Evolutionary conservation across 2,113 vertebrate genomes (phyloP).

Genomic region (Tragelaphus strepsiceros): DNA sequence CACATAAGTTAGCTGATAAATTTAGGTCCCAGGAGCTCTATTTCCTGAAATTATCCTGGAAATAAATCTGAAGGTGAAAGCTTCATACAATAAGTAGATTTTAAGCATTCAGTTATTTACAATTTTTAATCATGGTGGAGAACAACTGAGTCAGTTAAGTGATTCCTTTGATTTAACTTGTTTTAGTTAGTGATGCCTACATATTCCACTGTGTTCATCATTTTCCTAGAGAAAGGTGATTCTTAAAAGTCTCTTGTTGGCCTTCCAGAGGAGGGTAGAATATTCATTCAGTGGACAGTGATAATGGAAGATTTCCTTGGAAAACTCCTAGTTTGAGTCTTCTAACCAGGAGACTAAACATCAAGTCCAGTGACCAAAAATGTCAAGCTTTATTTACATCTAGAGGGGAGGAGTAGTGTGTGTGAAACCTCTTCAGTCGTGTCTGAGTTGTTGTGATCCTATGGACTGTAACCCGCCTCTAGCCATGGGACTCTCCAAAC

Average conservation of each 20-base stretch:
- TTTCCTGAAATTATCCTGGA: conserved; percentile 38
- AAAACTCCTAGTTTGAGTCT: neutral
- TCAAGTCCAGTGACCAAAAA: neutral
- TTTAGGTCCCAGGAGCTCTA: conserved; percentile 37
- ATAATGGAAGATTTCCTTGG: neutral
- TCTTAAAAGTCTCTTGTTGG: neutral
- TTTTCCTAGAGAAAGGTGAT: neutral
- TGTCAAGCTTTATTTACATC: neutral
- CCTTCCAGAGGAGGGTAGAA: neutral
- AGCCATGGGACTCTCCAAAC: neutral
- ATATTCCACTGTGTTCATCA: neutral
- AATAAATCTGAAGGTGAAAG: neutral
- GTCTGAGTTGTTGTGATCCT: neutral
- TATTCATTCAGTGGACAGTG: neutral
- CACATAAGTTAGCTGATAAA: conserved; percentile 5
- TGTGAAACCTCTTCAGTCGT: neutral
- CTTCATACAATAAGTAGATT: neutral
- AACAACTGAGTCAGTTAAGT: neutral
- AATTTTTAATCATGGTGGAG: neutral
- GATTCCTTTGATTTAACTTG: neutral
- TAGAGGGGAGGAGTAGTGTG: neutral
- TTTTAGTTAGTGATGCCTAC: neutral
- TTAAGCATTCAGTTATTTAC: neutral
- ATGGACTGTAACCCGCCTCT: neutral
- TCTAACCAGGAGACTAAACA: neutral